Evolutionary conservation across 2,113 vertebrate species (phyloP).

Genomic region (Scortum barcoo): DNA sequence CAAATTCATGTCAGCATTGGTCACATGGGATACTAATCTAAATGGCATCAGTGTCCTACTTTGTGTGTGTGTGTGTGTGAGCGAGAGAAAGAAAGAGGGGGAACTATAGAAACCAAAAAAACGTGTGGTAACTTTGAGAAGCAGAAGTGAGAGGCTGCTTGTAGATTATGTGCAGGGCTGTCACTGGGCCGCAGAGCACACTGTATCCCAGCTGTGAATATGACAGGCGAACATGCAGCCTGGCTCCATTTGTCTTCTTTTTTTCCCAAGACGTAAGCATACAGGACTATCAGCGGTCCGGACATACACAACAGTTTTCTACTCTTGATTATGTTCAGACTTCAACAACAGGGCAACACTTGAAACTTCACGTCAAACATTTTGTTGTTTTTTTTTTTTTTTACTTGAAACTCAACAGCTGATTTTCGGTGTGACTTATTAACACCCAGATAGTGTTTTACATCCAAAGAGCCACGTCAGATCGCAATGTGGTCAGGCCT

Average conservation of each 20-base stretch:
- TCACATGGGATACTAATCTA: constrained; percentile 81
- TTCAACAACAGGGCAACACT: constrained; percentile 5
- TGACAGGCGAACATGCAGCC: constrained; percentile 4
- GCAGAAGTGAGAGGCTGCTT: constrained; percentile 31
- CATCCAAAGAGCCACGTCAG: background rate
- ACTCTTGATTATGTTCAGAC: constrained; percentile 3
- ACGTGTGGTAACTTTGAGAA: constrained; percentile 31
- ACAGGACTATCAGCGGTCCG: background rate
- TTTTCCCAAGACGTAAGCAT: background rate
- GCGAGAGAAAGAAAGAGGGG: background rate
- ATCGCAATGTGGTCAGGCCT: background rate
- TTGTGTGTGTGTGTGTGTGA: constrained; percentile 50
- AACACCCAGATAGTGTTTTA: background rate
- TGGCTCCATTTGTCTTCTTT: constrained; percentile 13
- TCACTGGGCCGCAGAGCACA: background rate
- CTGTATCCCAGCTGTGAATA: background rate
- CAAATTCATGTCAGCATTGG: constrained; percentile 79
- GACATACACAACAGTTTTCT: background rate
- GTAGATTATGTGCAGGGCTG: constrained; percentile 33
- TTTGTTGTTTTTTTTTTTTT: background rate
- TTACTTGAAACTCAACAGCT: background rate
- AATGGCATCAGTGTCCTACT: constrained; percentile 84
- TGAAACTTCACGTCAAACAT: constrained; percentile 12
- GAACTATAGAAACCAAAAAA: constrained; percentile 4
- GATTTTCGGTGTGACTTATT: background rate